These are phyloP conservation scores for Odontocerum albicorne DNA, from an alignment of 2,888 invertebrate genomes.

Conservation along the genomic window DNA sequence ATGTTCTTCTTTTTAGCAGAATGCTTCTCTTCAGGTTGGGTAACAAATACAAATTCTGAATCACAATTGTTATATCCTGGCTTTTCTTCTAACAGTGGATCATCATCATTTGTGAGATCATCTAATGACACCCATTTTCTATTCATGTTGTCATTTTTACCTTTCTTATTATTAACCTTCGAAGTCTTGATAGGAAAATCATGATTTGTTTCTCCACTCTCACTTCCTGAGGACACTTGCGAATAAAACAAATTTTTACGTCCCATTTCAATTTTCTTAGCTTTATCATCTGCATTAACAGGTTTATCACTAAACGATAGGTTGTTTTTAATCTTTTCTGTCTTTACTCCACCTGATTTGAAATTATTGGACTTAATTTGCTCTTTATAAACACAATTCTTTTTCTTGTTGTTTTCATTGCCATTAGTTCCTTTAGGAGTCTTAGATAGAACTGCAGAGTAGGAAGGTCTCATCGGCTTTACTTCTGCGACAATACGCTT, in stretches of 20 bases:
- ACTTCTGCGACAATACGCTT: constrained; percentile 83
- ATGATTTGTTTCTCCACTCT: constrained; percentile 49
- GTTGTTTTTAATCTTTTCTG: constrained; percentile 16
- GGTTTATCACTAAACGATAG: constrained; percentile 13
- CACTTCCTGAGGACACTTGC: constrained; percentile 51
- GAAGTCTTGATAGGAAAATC: constrained; percentile 45
- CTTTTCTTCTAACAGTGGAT: constrained; percentile 40
- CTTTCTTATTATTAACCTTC: constrained; percentile 49
- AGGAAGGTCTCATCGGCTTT: constrained; percentile 83
- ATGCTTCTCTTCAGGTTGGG: constrained; percentile 49
- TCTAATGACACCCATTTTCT: constrained; percentile 66
- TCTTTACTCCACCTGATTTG: constrained; percentile 30
- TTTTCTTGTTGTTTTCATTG: constrained; percentile 48
- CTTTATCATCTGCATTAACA: constrained; percentile 20
- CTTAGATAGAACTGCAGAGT: constrained; percentile 82
- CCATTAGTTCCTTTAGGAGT: constrained; percentile 56
- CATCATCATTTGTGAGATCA: constrained; percentile 47
- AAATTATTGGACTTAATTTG: constrained; percentile 22
- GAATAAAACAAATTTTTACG: constrained; percentile 23
- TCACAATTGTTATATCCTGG: constrained; percentile 39
- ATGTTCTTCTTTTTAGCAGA: constrained; percentile 49
- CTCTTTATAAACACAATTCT: constrained; percentile 41
- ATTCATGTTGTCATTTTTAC: constrained; percentile 51
- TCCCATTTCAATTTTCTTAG: constrained; percentile 20
- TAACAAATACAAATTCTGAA: constrained; percentile 52